Evolutionary conservation across 2,113 vertebrate genomes (phyloP).

Genomic region (Procavia capensis): DNA sequence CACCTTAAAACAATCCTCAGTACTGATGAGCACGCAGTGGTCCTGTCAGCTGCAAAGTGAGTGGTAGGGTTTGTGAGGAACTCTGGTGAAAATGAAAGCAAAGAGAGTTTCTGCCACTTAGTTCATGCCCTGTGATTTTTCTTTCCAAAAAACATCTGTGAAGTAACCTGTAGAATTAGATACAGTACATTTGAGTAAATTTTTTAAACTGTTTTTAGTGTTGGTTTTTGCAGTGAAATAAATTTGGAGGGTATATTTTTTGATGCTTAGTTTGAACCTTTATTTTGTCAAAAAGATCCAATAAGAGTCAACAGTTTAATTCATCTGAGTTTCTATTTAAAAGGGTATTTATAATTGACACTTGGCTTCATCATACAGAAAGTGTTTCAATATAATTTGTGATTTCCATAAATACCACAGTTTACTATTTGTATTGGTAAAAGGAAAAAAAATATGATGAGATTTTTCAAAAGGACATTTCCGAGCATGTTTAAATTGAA

Average conservation of each 20-base stretch:
- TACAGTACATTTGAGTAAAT: neutral
- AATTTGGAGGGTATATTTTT: neutral
- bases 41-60: slow-evolving; percentile 98
- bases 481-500: slow-evolving; percentile 4
- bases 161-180: neutral
- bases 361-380: slow-evolving; percentile 27
- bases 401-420: neutral
- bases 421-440: neutral
- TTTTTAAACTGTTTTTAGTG: neutral
- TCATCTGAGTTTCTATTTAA: neutral
- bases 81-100: neutral
- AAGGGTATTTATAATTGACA: slow-evolving; percentile 13
- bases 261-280: neutral
- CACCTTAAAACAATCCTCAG: slow-evolving; percentile 98
- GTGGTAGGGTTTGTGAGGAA: slow-evolving; percentile 70
- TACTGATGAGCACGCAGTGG: slow-evolving; percentile 96
- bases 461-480: slow-evolving; percentile 6
- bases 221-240: neutral
- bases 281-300: neutral
- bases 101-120: neutral
- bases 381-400: slow-evolving; percentile 1
- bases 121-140: neutral
- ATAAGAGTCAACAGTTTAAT: neutral
- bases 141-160: neutral
- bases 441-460: slow-evolving; percentile 25